Conservation (phyloP, 2,113 vertebrate species). For the Charadrius vociferus region DNA sequence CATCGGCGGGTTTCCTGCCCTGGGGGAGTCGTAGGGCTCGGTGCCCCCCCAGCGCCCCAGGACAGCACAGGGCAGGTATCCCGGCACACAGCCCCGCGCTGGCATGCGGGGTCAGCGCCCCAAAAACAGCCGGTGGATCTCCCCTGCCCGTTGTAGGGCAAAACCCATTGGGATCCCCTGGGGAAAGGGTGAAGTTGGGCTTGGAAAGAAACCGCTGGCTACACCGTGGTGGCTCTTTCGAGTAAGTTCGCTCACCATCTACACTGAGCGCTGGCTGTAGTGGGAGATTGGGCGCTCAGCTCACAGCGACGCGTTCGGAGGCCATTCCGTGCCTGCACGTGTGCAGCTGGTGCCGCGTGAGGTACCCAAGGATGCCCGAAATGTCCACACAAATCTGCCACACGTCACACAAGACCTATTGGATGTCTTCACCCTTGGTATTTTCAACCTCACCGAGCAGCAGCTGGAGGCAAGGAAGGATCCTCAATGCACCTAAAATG, state of each 20-base stretch:
- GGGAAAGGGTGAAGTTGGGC: background rate
- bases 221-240: accelerated
- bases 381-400: background rate
- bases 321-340: background rate
- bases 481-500: background rate
- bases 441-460: background rate
- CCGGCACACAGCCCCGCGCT: accelerated
- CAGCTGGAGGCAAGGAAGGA: background rate
- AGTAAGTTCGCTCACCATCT: background rate
- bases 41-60: background rate
- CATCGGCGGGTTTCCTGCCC: background rate
- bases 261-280: background rate
- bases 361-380: no score
- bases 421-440: background rate
- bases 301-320: background rate
- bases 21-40: accelerated
- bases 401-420: background rate
- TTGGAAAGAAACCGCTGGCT: accelerated
- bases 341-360: background rate
- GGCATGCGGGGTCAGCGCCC: no score
- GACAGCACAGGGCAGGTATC: background rate
- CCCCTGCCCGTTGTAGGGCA: background rate
- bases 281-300: background rate
- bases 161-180: background rate
- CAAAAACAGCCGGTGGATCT: background rate